Evolutionary conservation across 2,888 invertebrate species (phyloP).

Genomic region (Hermaeophaga mercurialis): DNA sequence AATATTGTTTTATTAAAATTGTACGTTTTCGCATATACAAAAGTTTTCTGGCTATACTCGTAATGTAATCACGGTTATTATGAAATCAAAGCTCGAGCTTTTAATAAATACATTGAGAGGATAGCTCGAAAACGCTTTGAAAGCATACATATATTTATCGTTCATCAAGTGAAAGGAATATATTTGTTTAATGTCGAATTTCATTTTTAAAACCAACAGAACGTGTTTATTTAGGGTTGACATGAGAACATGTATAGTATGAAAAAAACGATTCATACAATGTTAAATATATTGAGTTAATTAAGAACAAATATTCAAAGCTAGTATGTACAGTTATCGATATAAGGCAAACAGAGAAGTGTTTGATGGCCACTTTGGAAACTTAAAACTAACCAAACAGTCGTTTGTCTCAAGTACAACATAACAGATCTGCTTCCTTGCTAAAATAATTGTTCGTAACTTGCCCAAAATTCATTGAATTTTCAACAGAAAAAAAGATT

Average conservation of each 20-base stretch:
- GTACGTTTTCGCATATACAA: no score
- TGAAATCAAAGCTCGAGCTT: no score
- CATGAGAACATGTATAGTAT: background rate
- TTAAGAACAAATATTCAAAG: conserved; percentile 1
- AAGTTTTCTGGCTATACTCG: no score
- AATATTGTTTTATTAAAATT: no score
- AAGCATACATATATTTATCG: background rate
- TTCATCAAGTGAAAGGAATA: background rate
- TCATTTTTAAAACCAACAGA: conserved; percentile 8
- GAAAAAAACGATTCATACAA: background rate
- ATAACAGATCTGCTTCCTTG: no score
- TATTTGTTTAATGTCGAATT: conserved; percentile 9
- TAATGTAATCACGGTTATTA: no score
- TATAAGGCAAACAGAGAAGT: conserved; percentile 4
- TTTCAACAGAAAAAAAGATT: no score
- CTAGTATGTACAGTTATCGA: conserved; percentile 1
- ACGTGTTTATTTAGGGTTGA: conserved; percentile 1
- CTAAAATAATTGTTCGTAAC: no score
- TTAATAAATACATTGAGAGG: no score
- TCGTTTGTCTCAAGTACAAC: no score
- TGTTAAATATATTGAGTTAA: conserved; percentile 5
- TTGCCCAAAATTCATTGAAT: no score
- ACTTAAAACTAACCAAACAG: background rate
- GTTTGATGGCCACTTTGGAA: conserved; percentile 5
- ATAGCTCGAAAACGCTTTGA: background rate